Evolutionary conservation across 30 jellyfish, hydroid and myxozoan genomes (phyloP).

Genomic region (Aurelia aurita): DNA sequence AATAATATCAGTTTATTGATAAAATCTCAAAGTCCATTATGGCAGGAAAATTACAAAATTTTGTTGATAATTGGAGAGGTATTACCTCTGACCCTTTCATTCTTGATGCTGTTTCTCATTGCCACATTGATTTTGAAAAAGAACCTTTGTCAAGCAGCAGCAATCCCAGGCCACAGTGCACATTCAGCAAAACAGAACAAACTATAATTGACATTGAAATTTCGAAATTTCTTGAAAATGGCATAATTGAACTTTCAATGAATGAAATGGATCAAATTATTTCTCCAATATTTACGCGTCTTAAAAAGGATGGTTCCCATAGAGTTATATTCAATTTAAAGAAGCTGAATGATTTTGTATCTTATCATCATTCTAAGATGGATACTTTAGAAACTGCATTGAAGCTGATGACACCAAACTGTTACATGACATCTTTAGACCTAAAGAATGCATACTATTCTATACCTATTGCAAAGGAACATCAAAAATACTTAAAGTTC

Average conservation of each 20-base stretch:
- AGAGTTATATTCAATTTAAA: constrained; percentile 29
- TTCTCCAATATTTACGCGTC: constrained; percentile 25
- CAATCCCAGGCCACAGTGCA: background rate
- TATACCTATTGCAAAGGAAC: background rate
- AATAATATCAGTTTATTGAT: too few species aligned
- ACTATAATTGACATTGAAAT: background rate
- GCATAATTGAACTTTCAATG: background rate
- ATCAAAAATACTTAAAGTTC: constrained; percentile 3
- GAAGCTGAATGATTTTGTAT: constrained; percentile 7
- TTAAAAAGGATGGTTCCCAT: constrained; percentile 41
- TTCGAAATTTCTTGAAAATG: background rate
- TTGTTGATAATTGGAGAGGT: too few species aligned
- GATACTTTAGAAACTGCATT: constrained; percentile 21
- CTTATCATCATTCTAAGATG: constrained; percentile 28
- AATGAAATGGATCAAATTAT: constrained; percentile 1
- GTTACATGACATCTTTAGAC: constrained; percentile 17
- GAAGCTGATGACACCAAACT: constrained; percentile 4
- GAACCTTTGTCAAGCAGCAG: constrained; percentile 1
- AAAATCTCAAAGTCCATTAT: too few species aligned
- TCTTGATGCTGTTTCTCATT: too few species aligned
- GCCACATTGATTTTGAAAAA: constrained; percentile 1
- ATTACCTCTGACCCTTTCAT: too few species aligned
- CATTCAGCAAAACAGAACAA: background rate
- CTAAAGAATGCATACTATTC: constrained; percentile 8
- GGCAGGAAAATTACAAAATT: too few species aligned